Evolutionary conservation across 2,888 invertebrate species (phyloP).

Genomic region (Diaperis boleti): DNA sequence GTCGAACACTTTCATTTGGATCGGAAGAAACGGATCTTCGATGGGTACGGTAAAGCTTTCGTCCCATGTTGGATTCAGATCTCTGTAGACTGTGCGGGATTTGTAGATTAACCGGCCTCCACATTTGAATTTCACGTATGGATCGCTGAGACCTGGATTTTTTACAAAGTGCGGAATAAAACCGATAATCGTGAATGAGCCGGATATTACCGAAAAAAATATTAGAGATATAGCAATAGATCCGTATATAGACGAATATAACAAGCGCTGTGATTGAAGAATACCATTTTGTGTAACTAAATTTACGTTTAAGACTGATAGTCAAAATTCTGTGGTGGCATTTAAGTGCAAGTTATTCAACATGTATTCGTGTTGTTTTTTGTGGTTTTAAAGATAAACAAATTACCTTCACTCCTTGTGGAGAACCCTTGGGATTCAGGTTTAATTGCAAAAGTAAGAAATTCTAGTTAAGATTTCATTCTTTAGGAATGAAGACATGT

Average conservation of each 20-base stretch:
- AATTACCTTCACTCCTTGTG: constrained; percentile 3
- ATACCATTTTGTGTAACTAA: background rate
- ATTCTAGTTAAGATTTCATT: background rate
- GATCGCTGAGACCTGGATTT: constrained; percentile 92
- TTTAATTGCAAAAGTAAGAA: constrained; percentile 4
- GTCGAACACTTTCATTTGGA: constrained; percentile 94
- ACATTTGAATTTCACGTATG: constrained; percentile 96
- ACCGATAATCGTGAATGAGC: background rate
- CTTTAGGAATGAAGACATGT: too few relatives aligned
- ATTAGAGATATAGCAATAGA: too few relatives aligned
- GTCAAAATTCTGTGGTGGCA: background rate
- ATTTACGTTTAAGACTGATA: too few relatives aligned
- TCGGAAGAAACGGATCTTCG: constrained; percentile 89
- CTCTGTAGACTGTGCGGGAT: constrained; percentile 93
- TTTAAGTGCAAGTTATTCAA: background rate
- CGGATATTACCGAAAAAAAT: background rate
- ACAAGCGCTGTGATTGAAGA: background rate
- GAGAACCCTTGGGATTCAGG: background rate
- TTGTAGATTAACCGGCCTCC: constrained; percentile 90
- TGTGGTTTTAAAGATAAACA: constrained; percentile 1
- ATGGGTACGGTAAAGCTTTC: constrained; percentile 93
- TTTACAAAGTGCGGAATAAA: constrained; percentile 3
- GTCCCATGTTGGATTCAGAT: constrained; percentile 98
- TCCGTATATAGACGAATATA: background rate
- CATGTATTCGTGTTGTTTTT: background rate